Conservation (phyloP, 2,113 vertebrate genomes). For the Porphyrio hochstetteri region DNA sequence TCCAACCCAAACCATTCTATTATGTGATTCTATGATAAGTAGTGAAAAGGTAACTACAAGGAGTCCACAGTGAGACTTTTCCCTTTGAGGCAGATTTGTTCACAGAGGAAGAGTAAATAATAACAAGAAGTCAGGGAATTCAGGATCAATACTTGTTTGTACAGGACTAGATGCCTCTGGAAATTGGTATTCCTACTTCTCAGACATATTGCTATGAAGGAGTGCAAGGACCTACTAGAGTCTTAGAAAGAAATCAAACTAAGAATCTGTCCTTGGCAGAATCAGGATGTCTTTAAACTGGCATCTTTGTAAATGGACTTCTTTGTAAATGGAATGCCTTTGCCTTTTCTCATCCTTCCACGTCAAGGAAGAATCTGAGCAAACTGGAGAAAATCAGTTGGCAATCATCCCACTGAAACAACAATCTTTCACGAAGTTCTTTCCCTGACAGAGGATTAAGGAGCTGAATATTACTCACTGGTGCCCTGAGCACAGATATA, state of each 20-base stretch:
- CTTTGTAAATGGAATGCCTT: background rate
- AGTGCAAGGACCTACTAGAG: background rate
- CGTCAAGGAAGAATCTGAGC: background rate
- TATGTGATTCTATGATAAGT: background rate
- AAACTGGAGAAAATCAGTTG: background rate
- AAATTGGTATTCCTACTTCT: background rate
- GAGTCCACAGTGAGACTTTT: background rate
- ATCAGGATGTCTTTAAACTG: background rate
- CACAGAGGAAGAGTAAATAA: background rate
- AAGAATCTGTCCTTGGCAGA: background rate
- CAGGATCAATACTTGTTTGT: background rate
- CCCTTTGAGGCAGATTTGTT: background rate
- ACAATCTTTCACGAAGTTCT: background rate
- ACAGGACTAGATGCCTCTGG: background rate
- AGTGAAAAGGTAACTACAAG: background rate
- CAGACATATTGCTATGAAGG: background rate
- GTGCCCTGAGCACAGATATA: background rate
- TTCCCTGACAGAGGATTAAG: background rate
- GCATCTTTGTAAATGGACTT: background rate
- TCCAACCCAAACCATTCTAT: too few species aligned
- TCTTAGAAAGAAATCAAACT: background rate
- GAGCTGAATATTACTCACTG: slow-evolving; percentile 15
- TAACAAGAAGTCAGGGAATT: background rate
- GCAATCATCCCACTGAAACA: background rate
- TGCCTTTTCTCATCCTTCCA: background rate